Base-by-base conservation (phyloP, 2,888 invertebrate genomes). In the Byasa hedistus region DNA sequence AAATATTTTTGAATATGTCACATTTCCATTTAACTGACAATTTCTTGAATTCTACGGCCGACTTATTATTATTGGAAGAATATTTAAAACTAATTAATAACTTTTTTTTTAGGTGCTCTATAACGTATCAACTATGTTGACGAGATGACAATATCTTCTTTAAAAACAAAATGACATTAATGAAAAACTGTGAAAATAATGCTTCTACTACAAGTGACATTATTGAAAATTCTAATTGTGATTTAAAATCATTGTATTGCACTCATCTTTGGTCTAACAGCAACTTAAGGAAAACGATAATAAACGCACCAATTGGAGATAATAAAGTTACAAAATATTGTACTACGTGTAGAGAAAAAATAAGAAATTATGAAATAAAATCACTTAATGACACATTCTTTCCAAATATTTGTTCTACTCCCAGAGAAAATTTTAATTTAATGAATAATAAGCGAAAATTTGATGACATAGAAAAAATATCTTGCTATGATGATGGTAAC, bases 181-280 rank as follows among this genome's bases (percentile, higher is more conserved):
- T 83, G 65, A 81, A 74, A 70, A 79, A 75, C 69, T 79, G 78
- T 70, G 80, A 80, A 70, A 82, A 82, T 48, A 75, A 76, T 69
- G 72, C 79, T 69, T 61, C 66, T 67, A 65, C 79, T 68, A 74
- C 79, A 57, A 76, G 79, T 54, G 77, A 79, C 69, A 76, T 76
- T 55, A 71, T 73, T 67, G 79, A 86, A 73, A 80, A 73, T 61
- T 82, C 89, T 63, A 76, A 81, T 55, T 73, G 75, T 36, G 84
- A 85, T 72, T 86, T 88, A 81, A 82, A 89, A 71, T 81, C 82
- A 15, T 76, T 91, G 52, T 90, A 91, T 71, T 87, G 87, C 72
- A 84, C 91, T 57, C 87, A 89, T 73, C 79, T 90, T 69, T 90
- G 90, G 91, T 78, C 80, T 63, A 85, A 88, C 70, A 88, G 85